Evolutionary conservation across 2,888 invertebrate species (phyloP).

Genomic region (Caenorhabditis zanzibari): DNA sequence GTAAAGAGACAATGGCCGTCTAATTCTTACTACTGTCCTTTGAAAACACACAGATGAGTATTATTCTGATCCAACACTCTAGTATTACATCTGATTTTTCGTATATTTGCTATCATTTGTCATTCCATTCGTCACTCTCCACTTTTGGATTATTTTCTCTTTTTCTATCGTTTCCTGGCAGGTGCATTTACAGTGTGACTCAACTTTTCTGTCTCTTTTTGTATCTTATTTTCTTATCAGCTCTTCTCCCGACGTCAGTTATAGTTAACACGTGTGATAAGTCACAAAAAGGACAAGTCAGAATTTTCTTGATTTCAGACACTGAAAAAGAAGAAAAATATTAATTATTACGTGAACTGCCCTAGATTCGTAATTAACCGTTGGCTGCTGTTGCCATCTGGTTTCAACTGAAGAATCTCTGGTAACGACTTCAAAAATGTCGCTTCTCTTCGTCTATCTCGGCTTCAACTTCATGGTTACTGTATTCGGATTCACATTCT

Average conservation of each 20-base stretch:
- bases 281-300: conserved; percentile 46
- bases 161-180: conserved; percentile 18
- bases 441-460: conserved; percentile 44
- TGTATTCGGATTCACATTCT: conserved; percentile 53
- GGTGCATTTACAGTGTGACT: conserved; percentile 61
- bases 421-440: conserved; percentile 16
- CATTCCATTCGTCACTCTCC: conserved; percentile 33
- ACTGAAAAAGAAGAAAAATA: not conserved
- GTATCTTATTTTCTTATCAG: conserved; percentile 8
- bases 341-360: conserved; percentile 31
- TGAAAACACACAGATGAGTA: not conserved
- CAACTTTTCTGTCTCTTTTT: conserved; percentile 29
- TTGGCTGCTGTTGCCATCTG: not conserved
- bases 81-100: conserved; percentile 2
- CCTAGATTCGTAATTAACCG: not conserved
- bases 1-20: not conserved
- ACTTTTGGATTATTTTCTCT: conserved; percentile 40
- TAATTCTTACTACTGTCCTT: not conserved
- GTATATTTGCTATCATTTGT: conserved; percentile 25
- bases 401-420: not conserved
- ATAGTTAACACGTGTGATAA: conserved; percentile 58
- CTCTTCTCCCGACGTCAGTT: conserved; percentile 19
- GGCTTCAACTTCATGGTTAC: conserved; percentile 54
- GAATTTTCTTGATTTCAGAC: conserved; percentile 15
- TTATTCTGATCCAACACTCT: not conserved